These are phyloP conservation scores for Cosmia pyralina DNA, from an alignment of 2,888 invertebrate genomes.

Conservation along the genomic window DNA sequence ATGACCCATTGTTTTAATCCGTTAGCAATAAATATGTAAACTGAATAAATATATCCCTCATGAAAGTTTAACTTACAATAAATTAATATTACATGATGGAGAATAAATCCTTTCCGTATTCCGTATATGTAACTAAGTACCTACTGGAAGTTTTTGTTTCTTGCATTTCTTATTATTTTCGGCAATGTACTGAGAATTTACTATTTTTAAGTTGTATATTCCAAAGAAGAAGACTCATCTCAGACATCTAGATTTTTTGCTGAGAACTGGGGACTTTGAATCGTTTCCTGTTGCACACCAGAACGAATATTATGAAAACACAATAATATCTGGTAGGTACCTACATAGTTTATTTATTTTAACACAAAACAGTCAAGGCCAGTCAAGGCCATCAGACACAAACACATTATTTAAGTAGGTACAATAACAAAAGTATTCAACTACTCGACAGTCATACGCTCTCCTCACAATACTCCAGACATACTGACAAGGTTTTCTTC, in stretches of 20 bases:
- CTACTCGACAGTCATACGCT: no score
- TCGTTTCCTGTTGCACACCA: not conserved
- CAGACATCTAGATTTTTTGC: slow-evolving; percentile 14
- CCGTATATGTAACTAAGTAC: not conserved
- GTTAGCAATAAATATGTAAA: slow-evolving; percentile 60
- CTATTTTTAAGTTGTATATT: not conserved
- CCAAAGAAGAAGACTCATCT: not conserved
- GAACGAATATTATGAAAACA: no score
- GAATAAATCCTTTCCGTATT: slow-evolving; percentile 25
- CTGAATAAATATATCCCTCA: slow-evolving; percentile 56
- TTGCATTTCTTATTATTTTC: slow-evolving; percentile 5
- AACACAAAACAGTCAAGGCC: no score
- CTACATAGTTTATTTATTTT: no score
- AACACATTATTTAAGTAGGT: no score
- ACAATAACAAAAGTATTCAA: no score
- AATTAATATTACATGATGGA: slow-evolving; percentile 49
- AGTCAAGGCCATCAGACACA: no score
- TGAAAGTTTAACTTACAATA: slow-evolving; percentile 37
- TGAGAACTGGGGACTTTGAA: not conserved
- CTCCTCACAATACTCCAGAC: no score
- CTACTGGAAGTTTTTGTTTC: not conserved
- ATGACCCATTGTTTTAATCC: slow-evolving; percentile 64
- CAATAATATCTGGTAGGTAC: no score
- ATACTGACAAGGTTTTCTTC: no score
- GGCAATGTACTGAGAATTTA: not conserved